Evolutionary conservation across 2,113 vertebrate genomes (phyloP).

Genomic region (Cavia porcellus): DNA sequence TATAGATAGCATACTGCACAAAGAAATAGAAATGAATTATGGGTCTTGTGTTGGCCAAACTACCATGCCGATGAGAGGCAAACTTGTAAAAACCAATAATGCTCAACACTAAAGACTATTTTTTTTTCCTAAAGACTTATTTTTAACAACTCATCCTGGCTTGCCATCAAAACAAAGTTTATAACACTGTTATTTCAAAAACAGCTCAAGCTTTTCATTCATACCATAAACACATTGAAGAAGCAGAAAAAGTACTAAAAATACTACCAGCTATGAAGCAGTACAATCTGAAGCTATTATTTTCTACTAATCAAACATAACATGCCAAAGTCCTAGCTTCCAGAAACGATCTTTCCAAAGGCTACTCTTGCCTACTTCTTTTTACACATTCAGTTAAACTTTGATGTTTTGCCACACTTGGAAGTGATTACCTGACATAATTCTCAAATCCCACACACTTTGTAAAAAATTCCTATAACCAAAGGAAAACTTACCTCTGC

Average conservation of each 20-base stretch:
- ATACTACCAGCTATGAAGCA: not conserved
- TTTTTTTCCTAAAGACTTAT: too few species aligned
- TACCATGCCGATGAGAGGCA: not conserved
- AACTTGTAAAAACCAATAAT: constrained; percentile 32
- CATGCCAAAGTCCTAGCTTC: not conserved
- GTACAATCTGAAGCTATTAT: not conserved
- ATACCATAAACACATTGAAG: constrained; percentile 7
- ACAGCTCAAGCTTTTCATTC: constrained; percentile 42
- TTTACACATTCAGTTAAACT: not conserved
- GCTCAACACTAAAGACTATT: not conserved
- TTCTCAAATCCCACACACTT: constrained; percentile 16
- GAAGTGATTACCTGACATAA: constrained; percentile 16
- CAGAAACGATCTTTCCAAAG: constrained; percentile 22
- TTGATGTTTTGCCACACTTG: not conserved
- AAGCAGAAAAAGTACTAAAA: constrained; percentile 44
- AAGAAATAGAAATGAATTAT: constrained; percentile 48
- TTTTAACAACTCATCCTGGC: not conserved
- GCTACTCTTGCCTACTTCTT: constrained; percentile 24
- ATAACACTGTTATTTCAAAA: constrained; percentile 31
- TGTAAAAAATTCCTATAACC: constrained; percentile 24
- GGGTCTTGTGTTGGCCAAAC: constrained; percentile 4
- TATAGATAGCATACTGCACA: not conserved
- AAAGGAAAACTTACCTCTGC: constrained; percentile 91
- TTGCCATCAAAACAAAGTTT: not conserved
- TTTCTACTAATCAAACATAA: constrained; percentile 24